These are phyloP conservation scores for Rotaria sp. DNA, from an alignment of 2,888 invertebrate genomes.

Conservation along the genomic window DNA sequence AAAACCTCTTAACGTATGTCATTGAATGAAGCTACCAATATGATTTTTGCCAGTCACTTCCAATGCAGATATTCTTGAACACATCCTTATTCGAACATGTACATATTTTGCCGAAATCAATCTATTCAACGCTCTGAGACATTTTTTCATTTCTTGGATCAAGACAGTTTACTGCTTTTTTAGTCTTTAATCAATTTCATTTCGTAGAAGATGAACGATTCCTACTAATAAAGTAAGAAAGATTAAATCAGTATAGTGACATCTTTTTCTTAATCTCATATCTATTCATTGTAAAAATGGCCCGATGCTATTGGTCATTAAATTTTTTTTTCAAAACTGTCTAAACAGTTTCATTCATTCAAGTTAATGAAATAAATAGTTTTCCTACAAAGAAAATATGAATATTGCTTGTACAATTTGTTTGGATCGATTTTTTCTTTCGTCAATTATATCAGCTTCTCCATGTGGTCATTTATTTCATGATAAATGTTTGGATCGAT, in stretches of 20 bases:
- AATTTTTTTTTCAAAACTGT: background rate
- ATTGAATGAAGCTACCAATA: no score
- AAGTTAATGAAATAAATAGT: background rate
- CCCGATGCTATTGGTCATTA: background rate
- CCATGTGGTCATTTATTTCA: constrained; percentile 25
- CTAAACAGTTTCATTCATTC: background rate
- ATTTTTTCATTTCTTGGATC: no score
- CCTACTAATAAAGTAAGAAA: background rate
- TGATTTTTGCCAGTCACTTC: no score
- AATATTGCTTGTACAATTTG: constrained; percentile 3
- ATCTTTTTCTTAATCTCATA: background rate
- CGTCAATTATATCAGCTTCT: background rate
- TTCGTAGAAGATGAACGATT: no score
- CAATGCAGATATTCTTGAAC: no score
- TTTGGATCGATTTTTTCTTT: background rate
- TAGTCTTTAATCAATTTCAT: no score
- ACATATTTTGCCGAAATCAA: no score
- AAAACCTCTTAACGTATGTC: no score
- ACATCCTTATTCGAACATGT: no score
- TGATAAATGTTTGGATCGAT: constrained; percentile 15
- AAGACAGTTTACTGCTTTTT: no score
- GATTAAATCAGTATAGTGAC: background rate
- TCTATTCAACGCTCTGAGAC: no score
- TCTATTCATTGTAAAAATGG: background rate
- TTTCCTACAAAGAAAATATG: background rate